Percentiles rank a stretch among this genome's conserved stretches.
These are phyloP conservation scores for Gallinago paraguaiae DNA, from an alignment of 2,113 vertebrate species.

Conservation along the genomic window DNA sequence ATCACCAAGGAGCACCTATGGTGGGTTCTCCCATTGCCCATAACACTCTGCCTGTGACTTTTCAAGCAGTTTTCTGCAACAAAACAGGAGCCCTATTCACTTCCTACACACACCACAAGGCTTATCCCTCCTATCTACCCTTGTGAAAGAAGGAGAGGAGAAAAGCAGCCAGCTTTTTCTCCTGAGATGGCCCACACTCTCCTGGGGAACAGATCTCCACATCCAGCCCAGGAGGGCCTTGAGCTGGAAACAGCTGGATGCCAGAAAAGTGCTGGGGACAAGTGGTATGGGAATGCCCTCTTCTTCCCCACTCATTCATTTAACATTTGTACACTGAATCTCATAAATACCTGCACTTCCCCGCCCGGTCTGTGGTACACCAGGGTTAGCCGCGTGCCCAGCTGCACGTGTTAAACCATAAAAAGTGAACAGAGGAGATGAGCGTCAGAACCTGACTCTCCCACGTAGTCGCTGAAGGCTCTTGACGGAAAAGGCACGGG, in stretches of 20 bases:
- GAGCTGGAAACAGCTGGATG: neutral
- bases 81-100: neutral
- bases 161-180: neutral
- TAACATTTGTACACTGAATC: neutral
- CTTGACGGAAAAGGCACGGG: neutral
- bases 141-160: neutral
- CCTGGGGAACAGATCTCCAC: neutral
- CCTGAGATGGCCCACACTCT: neutral
- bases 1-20: neutral
- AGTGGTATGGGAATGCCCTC: neutral
- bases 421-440: neutral
- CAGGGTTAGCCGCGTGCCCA: neutral
- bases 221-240: neutral
- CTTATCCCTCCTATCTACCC: neutral
- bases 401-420: neutral
- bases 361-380: neutral
- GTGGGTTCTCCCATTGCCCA: neutral
- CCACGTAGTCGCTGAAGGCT: neutral
- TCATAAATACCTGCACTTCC: neutral
- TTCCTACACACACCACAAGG: neutral
- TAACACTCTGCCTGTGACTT: neutral
- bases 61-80: neutral
- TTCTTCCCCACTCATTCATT: neutral
- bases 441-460: neutral
- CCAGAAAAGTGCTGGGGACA: neutral